phyloP scores from a whole-genome alignment of 2,113 vertebrate genomes.

The Abramis brama region DNA sequence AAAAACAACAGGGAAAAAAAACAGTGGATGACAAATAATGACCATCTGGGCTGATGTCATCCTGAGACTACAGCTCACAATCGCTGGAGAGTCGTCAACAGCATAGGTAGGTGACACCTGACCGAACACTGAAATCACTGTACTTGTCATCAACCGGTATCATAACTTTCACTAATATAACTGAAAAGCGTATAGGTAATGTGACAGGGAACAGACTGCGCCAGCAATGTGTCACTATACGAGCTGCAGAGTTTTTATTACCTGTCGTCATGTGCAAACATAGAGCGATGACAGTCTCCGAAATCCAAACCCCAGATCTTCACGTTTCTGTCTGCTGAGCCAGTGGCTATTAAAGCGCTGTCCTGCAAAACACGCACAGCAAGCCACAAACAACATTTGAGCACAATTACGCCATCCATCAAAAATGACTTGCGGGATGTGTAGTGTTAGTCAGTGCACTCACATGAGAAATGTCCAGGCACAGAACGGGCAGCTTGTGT shows the following conservation, averaged over 20 bases:
- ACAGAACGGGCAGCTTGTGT: slow-evolving; percentile 96
- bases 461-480: slow-evolving; percentile 95
- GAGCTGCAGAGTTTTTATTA: slow-evolving; percentile 55
- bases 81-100: slow-evolving; percentile 32
- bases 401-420: neutral
- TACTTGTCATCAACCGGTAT: neutral
- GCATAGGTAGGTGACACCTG: neutral
- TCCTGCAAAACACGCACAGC: slow-evolving; percentile 75
- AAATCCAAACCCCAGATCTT: slow-evolving; percentile 99
- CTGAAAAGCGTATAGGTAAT: neutral
- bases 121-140: slow-evolving; percentile 41
- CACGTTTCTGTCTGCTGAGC: slow-evolving; percentile 94
- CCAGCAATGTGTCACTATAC: neutral
- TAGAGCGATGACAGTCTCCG: slow-evolving; percentile 94
- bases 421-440: neutral
- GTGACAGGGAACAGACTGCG: neutral
- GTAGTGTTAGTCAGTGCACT: slow-evolving; percentile 68
- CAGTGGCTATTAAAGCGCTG: slow-evolving; percentile 87
- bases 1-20: slow-evolving; percentile 36
- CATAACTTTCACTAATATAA: slow-evolving; percentile 21
- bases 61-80: slow-evolving; percentile 18
- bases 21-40: slow-evolving; percentile 46
- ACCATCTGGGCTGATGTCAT: slow-evolving; percentile 67
- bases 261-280: slow-evolving; percentile 99
- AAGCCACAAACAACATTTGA: neutral